Evolutionary conservation across 2,797 vertebrate species (phyloP), one percentile per base, ranked within the genome.

Genomic region (Setipinna tenuifilis): DNA sequence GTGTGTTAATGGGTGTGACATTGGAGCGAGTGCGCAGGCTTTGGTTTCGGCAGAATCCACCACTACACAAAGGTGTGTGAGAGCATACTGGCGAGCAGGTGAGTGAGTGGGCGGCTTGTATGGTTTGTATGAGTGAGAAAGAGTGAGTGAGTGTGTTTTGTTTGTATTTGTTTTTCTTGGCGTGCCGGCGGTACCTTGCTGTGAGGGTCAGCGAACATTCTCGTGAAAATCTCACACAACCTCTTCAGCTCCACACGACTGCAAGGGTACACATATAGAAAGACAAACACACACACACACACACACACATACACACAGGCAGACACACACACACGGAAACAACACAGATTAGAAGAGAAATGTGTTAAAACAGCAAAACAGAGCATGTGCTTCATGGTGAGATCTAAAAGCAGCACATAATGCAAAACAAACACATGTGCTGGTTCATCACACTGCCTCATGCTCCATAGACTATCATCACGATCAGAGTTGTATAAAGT

Each of bases 191-290:
- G 88, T 98, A 99, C 98, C 97, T 99, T 99, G 95, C 98, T 99
- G 91, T 99, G 98, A 91, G 98, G 98, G 93, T 99, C 98, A 82
- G 98, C 98, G 94, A 99, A 99, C 98, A 99, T 99, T 91, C 98
- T 95, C 58, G 98, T 99, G 96, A 99, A 99, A 95, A 99, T 99
- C 93, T 99, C 98, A 94, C 98, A 99, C 85, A 99, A 95, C 88
- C 98, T 96, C 96, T 99, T 99, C 93, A 99, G 93, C 92, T 99
- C 98, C 84, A 99, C 98, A 84, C 98, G 98, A 93, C 98, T 99
- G 94, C 81, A 88, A 87, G 35, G 71, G 14, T 23, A 46, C 44
- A 87, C 14, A 84, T 21, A 28, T 1, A 68, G 21, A 87, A 23
- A 48, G 48, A 87, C 14, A 84, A 21, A 28, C 17, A 68, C 2